Conservation (phyloP, 1,140 invertebrate species). For the Drosophila triauraria region DNA sequence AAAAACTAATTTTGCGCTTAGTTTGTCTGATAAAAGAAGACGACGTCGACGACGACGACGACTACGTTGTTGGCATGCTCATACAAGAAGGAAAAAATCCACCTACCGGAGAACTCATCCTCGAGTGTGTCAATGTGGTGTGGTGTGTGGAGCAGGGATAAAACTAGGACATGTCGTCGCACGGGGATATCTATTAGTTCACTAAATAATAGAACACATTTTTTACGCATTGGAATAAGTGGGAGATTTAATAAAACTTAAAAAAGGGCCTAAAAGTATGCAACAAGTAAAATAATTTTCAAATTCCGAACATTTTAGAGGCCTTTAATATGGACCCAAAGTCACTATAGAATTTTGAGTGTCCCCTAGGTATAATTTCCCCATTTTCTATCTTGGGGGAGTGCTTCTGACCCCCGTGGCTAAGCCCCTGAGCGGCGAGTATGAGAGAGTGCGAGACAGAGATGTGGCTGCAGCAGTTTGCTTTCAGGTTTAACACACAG, state of each 20-base stretch:
- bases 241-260: too few relatives aligned
- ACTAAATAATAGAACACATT: background rate
- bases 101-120: slow-evolving; percentile 44
- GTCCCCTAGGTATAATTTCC: background rate
- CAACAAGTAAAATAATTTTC: too few relatives aligned
- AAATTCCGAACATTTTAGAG: too few relatives aligned
- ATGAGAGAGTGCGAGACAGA: slow-evolving; percentile 20
- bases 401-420: background rate
- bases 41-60: slow-evolving; percentile 54
- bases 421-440: slow-evolving; percentile 8
- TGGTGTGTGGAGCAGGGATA: slow-evolving; percentile 6
- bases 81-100: slow-evolving; percentile 41
- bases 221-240: too few relatives aligned
- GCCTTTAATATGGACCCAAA: too few relatives aligned
- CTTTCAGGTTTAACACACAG: slow-evolving; percentile 76
- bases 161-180: slow-evolving; percentile 12
- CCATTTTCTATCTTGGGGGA: background rate
- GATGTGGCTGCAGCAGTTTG: slow-evolving; percentile 72
- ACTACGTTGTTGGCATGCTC: slow-evolving; percentile 7
- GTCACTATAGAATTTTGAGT: too few relatives aligned
- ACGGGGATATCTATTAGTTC: background rate
- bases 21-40: slow-evolving; percentile 81
- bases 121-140: slow-evolving; percentile 33
- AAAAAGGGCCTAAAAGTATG: too few relatives aligned
- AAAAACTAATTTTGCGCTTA: slow-evolving; percentile 85